Conservation (phyloP, 2,113 vertebrate genomes). For the Conger conger region DNA sequence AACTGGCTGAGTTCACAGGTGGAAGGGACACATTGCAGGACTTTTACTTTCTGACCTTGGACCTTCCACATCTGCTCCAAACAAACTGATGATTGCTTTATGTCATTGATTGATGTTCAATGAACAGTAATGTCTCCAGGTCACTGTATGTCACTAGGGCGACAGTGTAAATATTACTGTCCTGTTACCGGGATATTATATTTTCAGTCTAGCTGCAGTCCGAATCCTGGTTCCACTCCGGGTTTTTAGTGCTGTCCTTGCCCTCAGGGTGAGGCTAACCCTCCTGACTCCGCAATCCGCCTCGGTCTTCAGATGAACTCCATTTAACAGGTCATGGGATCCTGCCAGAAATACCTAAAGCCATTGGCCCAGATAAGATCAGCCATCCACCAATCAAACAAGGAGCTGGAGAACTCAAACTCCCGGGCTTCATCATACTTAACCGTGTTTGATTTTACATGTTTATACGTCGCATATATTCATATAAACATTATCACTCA, state of each 20-base stretch:
- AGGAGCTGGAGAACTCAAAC: background rate
- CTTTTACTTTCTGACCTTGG: too few species aligned
- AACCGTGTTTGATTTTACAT: background rate
- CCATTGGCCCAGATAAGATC: constrained; percentile 8
- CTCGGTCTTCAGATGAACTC: background rate
- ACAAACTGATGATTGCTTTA: background rate
- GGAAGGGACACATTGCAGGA: too few species aligned
- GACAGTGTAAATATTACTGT: background rate
- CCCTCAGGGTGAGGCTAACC: background rate
- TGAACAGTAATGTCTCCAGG: background rate
- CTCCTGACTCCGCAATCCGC: background rate
- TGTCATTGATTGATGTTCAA: background rate
- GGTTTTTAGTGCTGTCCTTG: background rate
- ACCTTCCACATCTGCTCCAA: too few species aligned
- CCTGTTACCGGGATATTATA: background rate
- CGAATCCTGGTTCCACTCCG: background rate
- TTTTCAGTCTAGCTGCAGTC: background rate
- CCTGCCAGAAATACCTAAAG: constrained; percentile 6
- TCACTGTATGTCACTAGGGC: background rate
- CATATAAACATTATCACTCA: background rate
- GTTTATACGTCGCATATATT: too few species aligned
- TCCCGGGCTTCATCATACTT: background rate
- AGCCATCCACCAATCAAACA: background rate
- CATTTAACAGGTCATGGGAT: background rate
- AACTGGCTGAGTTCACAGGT: too few species aligned